Base-by-base conservation (phyloP, 2,113 vertebrate species). In the Microtus oregoni region DNA sequence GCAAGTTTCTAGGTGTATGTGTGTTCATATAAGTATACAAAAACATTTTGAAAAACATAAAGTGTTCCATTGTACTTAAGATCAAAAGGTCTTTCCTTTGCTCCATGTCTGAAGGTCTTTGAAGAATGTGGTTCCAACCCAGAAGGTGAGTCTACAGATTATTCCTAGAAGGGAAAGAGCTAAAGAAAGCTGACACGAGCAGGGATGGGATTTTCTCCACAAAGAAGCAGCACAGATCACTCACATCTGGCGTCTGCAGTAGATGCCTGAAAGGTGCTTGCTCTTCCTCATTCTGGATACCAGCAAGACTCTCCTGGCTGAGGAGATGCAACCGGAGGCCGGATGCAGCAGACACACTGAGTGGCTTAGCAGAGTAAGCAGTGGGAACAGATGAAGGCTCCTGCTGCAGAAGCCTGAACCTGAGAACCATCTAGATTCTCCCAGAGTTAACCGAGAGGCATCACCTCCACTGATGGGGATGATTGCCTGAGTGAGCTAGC, bases 121-220 rank as follows among this genome's bases (percentile, higher is more conserved):
- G 28, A 19, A 28, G n/a, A 91, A 24, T 11, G 20, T 1, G 55
- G 44, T 7, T 44, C 38, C 47, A 67, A 1, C 52, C 13, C 1
- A 7, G 1, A 0, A 1, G 9, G 26, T 20, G 13, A 50, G 12
- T 1, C 30, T 24, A 68, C 11, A 9, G 24, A 41, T 44, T 13
- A 44, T 24, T 70, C 32, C 32, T 70, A 20, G 65, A 32, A n/a
- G 47, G 65, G 35, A 52, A 72, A 70, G 32, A 72, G 6, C 1
- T 22, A 68, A 35, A 86, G 63, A 86, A 47, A 52, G 7, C 10
- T 22, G 44, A 86, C 22, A 24, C 14, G 28, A 68, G 32, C 63
- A 22, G 41, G 19, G 26, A 2, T 44, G 47, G 19, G 3, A 52
- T 87, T 70, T 70, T 72, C 47, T 87, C 7, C 47, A 52, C 65